Percentiles rank a stretch among this genome's conserved stretches.
Evolutionary conservation across 37 sponge, comb jelly and placozoan genomes (phyloP).

Genomic region (Tethya wilhelma): DNA sequence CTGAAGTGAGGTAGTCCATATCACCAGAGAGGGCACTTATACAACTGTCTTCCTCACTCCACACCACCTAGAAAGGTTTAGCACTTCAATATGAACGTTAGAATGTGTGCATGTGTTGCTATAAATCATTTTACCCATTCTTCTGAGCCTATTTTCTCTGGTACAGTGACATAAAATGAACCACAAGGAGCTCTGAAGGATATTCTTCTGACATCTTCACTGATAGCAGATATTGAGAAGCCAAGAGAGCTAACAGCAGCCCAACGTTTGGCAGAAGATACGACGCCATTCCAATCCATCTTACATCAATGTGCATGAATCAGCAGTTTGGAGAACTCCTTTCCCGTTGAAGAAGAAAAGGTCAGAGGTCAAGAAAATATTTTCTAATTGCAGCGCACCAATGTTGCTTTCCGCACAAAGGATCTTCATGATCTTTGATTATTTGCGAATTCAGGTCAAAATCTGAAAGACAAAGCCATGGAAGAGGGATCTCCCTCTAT

Average conservation of each 20-base stretch:
- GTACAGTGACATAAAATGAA: conserved; percentile 61
- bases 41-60: conserved; percentile 69
- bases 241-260: background rate
- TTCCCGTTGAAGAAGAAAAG: too few relatives aligned
- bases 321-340: too few relatives aligned
- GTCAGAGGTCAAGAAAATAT: too few relatives aligned
- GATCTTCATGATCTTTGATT: too few relatives aligned
- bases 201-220: conserved; percentile 33
- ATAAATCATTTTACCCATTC: conserved; percentile 28
- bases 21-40: conserved; percentile 16
- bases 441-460: too few relatives aligned
- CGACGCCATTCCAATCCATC: conserved; percentile 29
- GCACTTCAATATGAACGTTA: background rate
- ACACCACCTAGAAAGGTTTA: conserved; percentile 40
- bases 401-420: too few relatives aligned
- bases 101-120: background rate
- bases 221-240: conserved; percentile 1
- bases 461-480: too few relatives aligned
- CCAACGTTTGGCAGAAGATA: conserved; percentile 9
- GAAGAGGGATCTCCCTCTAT: too few relatives aligned
- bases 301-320: too few relatives aligned
- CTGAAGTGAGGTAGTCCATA: conserved; percentile 43
- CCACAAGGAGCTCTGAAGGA: conserved; percentile 16
- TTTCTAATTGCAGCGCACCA: too few relatives aligned
- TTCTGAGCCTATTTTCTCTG: conserved; percentile 23